Evolutionary conservation across 2,797 vertebrate genomes (phyloP).

Genomic region (Cynopterus sphinx): DNA sequence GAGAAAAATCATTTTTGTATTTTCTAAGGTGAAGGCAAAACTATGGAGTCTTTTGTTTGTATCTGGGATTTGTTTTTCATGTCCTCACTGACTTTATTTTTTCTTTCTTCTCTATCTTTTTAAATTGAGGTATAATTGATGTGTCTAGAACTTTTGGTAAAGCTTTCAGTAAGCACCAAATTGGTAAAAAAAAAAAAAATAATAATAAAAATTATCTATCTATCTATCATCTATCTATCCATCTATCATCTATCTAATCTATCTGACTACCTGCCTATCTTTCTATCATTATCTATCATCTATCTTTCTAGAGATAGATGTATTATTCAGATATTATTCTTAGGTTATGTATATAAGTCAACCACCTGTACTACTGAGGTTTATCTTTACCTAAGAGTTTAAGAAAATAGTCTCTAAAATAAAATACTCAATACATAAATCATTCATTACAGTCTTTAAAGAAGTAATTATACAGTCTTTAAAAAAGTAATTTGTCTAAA

Average conservation of each 20-base stretch:
- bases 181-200: neutral
- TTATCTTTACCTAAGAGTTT: neutral
- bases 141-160: neutral
- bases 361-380: neutral
- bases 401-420: slow-evolving; percentile 5
- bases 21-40: neutral
- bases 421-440: neutral
- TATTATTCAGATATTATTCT: neutral
- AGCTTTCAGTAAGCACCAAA: neutral
- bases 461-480: neutral
- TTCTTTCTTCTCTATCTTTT: neutral
- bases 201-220: too few species aligned
- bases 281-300: too few species aligned
- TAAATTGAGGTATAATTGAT: neutral
- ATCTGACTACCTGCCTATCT: too few species aligned
- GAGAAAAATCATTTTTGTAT: neutral
- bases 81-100: neutral
- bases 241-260: too few species aligned
- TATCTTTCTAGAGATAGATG: neutral
- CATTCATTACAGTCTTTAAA: neutral
- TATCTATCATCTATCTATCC: too few species aligned
- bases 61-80: neutral
- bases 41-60: neutral
- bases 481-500: neutral
- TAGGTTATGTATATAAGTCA: neutral